Evolutionary conservation across 1,140 invertebrate species (phyloP).

Genomic region (Pseudachorutes palmiensis): DNA sequence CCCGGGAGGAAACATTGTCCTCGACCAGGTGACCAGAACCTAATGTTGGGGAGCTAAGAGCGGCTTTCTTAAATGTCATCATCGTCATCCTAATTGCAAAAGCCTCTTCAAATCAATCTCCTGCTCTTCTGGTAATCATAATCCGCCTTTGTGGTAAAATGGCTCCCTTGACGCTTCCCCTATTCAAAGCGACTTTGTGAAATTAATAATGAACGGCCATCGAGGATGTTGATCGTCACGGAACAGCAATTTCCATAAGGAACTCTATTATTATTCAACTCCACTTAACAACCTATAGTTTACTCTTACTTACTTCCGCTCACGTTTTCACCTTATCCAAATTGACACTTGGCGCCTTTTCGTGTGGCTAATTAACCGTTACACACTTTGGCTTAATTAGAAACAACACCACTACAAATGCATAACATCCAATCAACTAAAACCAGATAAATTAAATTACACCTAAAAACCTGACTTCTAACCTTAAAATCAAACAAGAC

Average conservation of each 20-base stretch:
- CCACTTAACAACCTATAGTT: neutral
- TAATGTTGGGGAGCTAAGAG: no score
- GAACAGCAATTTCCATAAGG: neutral
- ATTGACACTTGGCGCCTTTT: conserved; percentile 13
- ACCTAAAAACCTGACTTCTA: no score
- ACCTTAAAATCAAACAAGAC: no score
- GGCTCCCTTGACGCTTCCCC: neutral
- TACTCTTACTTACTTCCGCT: conserved; percentile 11
- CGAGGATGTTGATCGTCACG: conserved; percentile 2
- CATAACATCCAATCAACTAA: no score
- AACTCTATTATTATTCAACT: neutral
- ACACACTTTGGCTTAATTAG: neutral
- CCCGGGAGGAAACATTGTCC: neutral
- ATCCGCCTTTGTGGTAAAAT: neutral
- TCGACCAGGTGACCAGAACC: no score
- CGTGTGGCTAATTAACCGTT: conserved; percentile 1
- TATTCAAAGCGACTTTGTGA: conserved; percentile 2
- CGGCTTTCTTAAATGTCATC: conserved; percentile 33
- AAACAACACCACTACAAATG: no score
- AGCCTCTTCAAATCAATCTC: conserved; percentile 14
- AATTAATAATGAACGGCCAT: neutral
- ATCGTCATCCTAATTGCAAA: conserved; percentile 27
- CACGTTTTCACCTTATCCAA: neutral
- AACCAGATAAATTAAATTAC: no score
- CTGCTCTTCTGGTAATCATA: neutral